These are phyloP conservation scores for Campoplex capitator DNA, from an alignment of 2,888 invertebrate species.

Conservation along the genomic window DNA sequence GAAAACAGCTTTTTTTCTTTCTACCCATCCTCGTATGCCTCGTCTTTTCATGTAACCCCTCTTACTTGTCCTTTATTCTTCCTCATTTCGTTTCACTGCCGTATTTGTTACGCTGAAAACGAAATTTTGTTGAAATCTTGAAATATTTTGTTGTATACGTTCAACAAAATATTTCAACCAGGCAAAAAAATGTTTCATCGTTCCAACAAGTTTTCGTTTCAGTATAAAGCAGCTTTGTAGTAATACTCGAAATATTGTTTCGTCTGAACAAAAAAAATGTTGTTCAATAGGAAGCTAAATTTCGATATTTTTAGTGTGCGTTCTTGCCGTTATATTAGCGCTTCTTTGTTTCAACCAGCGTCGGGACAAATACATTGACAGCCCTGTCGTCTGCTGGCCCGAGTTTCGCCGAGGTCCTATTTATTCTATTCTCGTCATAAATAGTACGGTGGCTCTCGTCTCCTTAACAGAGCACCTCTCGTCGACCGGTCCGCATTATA, in stretches of 20 bases:
- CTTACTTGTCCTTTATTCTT: conserved; percentile 62
- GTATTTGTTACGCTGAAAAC: conserved; percentile 63
- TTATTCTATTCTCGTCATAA: not conserved
- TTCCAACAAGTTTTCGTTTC: too few relatives aligned
- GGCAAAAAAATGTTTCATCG: too few relatives aligned
- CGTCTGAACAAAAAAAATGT: too few relatives aligned
- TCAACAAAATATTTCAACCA: too few relatives aligned
- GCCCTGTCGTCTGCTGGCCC: too few relatives aligned
- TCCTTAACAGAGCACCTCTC: not conserved
- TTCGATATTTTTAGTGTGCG: conserved; percentile 55
- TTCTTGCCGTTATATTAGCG: conserved; percentile 14
- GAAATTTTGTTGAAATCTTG: too few relatives aligned
- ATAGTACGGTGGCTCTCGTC: not conserved
- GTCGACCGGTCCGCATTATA: not conserved
- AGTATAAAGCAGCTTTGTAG: too few relatives aligned
- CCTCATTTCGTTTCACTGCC: not conserved
- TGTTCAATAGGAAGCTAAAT: not conserved
- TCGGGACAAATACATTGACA: too few relatives aligned
- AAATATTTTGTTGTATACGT: too few relatives aligned
- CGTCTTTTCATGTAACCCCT: conserved; percentile 58
- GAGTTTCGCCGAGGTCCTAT: not conserved
- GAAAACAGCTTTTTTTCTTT: conserved; percentile 50
- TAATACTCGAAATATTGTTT: too few relatives aligned
- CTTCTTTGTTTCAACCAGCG: conserved; percentile 6
- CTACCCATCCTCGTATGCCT: conserved; percentile 18